Conservation (phyloP, 2,113 vertebrate species). For the Indicator maculatus region DNA sequence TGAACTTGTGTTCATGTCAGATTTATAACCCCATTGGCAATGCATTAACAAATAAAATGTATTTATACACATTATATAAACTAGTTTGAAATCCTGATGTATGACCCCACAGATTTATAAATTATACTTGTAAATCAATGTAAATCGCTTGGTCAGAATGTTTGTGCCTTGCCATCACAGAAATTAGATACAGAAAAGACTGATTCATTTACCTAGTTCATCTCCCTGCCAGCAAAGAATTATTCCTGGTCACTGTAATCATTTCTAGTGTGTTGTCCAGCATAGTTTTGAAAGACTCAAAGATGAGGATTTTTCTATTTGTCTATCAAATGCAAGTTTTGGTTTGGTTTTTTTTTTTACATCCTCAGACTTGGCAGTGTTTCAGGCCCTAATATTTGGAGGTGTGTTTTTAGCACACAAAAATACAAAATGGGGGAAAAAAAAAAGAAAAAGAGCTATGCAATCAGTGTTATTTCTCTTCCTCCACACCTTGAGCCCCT, state of each 20-base stretch:
- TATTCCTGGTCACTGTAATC: background rate
- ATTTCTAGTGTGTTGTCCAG: background rate
- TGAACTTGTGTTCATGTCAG: background rate
- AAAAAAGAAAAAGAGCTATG: background rate
- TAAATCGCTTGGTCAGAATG: conserved; percentile 45
- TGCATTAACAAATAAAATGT: conserved; percentile 53
- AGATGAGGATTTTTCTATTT: background rate
- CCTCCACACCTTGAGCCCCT: background rate
- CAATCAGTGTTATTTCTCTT: background rate
- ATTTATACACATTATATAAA: conserved; percentile 35
- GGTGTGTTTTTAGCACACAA: background rate
- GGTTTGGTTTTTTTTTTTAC: background rate
- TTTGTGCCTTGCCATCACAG: conserved; percentile 16
- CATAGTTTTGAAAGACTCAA: background rate
- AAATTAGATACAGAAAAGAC: conserved; percentile 46
- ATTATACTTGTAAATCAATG: conserved; percentile 59
- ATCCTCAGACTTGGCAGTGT: background rate
- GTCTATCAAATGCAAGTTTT: background rate
- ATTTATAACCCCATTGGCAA: conserved; percentile 40
- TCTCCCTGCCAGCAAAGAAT: conserved; percentile 1
- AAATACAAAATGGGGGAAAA: background rate
- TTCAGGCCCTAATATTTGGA: background rate
- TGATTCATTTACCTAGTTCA: conserved; percentile 38
- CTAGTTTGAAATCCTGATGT: conserved; percentile 12
- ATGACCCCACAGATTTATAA: conserved; percentile 36